These are phyloP conservation scores for Megaustenia siamemsis DNA, from an alignment of 2,888 invertebrate genomes.

Conservation along the genomic window DNA sequence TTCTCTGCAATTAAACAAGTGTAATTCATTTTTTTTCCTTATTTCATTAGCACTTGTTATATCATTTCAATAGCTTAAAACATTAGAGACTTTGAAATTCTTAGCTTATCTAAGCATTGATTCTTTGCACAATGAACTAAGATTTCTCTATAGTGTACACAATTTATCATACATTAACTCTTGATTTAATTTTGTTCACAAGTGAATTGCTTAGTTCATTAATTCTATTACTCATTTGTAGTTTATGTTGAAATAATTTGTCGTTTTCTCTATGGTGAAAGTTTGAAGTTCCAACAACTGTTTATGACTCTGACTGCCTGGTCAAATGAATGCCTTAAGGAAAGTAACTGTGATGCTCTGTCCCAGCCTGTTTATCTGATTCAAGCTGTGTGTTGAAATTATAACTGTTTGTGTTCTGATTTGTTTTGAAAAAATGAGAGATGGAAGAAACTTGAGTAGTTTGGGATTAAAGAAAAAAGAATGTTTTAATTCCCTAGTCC, in stretches of 20 bases:
- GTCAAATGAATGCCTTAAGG: neutral
- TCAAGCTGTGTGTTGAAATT: neutral
- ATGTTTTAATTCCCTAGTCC: too few relatives aligned
- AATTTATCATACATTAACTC: neutral
- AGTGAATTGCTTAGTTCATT: neutral
- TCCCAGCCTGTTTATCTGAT: neutral
- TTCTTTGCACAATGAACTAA: neutral
- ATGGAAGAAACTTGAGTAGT: neutral
- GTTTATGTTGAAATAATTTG: neutral
- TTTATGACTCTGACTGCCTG: too few relatives aligned
- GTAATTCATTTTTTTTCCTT: neutral
- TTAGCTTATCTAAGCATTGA: neutral
- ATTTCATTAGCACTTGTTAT: neutral
- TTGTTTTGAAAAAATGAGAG: neutral
- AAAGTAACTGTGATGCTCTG: neutral
- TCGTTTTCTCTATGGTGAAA: slow-evolving; percentile 6
- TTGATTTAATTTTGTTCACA: neutral
- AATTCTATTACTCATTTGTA: neutral
- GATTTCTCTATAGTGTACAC: neutral
- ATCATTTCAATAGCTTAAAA: too few relatives aligned
- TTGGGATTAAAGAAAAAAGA: too few relatives aligned
- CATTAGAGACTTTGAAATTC: neutral
- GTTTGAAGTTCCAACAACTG: neutral
- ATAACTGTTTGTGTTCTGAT: too few relatives aligned
- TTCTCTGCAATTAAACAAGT: neutral